These are phyloP conservation scores for Euleptes europaea DNA, from an alignment of 2,113 vertebrate genomes.

Conservation along the genomic window DNA sequence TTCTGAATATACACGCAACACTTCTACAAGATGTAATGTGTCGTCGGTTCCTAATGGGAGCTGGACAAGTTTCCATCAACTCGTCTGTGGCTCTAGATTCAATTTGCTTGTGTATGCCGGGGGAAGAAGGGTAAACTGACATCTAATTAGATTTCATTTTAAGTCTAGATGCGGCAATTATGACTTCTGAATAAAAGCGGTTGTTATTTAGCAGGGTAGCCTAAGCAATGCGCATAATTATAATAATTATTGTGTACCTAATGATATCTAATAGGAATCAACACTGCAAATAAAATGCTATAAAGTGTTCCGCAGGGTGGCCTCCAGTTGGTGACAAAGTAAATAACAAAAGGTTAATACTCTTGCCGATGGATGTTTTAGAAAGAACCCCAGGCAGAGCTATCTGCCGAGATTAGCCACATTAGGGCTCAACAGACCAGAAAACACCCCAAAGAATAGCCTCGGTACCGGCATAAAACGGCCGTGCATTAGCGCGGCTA, in stretches of 20 bases:
- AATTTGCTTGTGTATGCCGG: constrained; percentile 11
- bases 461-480: constrained; percentile 44
- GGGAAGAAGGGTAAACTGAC: constrained; percentile 59
- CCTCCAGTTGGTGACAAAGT: constrained; percentile 66
- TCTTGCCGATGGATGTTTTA: constrained; percentile 63
- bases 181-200: constrained; percentile 79
- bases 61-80: constrained; percentile 45
- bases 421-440: constrained; percentile 62
- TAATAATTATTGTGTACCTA: constrained; percentile 85
- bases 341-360: constrained; percentile 63
- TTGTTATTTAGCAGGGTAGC: constrained; percentile 82
- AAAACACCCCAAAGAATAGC: constrained; percentile 62
- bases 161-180: constrained; percentile 79
- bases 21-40: not conserved
- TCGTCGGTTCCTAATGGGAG: not conserved
- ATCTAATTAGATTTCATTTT: constrained; percentile 82
- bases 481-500: constrained; percentile 33
- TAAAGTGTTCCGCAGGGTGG: constrained; percentile 72
- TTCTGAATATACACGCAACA: not conserved
- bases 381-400: constrained; percentile 58
- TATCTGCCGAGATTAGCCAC: constrained; percentile 64
- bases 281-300: constrained; percentile 66
- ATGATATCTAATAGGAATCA: constrained; percentile 78
- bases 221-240: constrained; percentile 81
- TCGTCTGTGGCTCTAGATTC: constrained; percentile 40